Base-by-base conservation (phyloP, 2,113 vertebrate genomes). In the Sphaerodactylus townsendi region DNA sequence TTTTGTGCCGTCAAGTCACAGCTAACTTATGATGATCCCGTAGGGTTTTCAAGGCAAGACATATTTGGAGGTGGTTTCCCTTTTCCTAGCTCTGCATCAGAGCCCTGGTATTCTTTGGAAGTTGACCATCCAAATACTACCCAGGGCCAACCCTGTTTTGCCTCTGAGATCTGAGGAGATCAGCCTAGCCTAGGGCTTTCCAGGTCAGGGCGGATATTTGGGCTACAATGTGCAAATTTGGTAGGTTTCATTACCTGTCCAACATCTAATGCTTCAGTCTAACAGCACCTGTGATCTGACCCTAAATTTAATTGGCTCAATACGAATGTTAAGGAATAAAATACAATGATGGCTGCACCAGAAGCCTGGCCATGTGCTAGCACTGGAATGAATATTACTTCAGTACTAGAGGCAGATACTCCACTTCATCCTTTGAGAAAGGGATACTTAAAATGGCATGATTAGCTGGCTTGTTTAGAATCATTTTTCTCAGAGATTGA, bases 401-500 rank as follows among this genome's bases (percentile, higher is more conserved):
- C 41, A 68, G 41, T 11, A 62, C 66, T 48, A 19, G 21, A 72
- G n/a, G 41, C 13, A 68, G n/a, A 48, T 77, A 17, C 69, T 50
- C 39, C 44, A 44, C 28, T 44, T 7, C 23, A 14, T 46, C 17
- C 17, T 77, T 77, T 77, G 83, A 78, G 75, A 25, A 76, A 71
- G 59, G 10, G n/a, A 64, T 35, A 39, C 48, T 81, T 15, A 15
- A 48, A 72, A 14, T 65, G 53, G n/a, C 46, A 93, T 37, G 19
- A 41, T 85, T 87, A 88, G 41, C 64, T 85, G 80, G 35, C 37
- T 66, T 85, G 65, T 28, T 37, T 62, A 39, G 85, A 77, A 73
- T 72, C 84, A 72, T 53, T 76, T 73, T 85, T 82, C 77, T 93
- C 53, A 89, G 30, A 90, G 79, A 88, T 33, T 84, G 92, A 88